Base-by-base conservation (phyloP, 2,888 invertebrate species). In the Brachypterus glaber region DNA sequence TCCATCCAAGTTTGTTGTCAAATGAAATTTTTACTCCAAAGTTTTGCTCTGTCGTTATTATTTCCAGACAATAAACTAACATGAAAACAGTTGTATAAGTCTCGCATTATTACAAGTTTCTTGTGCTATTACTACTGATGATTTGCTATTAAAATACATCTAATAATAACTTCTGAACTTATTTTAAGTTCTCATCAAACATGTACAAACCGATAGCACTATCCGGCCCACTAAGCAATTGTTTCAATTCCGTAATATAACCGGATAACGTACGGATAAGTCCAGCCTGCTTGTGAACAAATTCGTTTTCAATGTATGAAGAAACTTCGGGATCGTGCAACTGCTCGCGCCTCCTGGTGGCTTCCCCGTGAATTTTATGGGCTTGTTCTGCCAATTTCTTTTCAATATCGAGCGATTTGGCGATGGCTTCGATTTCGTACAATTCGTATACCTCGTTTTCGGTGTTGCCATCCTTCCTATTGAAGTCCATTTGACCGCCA, bases 221-320 rank as follows among this genome's bases (percentile, higher is more conserved):
- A 51, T 82, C 79, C 44, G 68, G 66, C 41, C 68, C 64, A 30
- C 66, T 64, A 45, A 83, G 68, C 57, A 87, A 68, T 37, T 71
- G 71, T 59, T 77, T 76, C 54, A 88, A 70, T 64, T 88, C 87
- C 11, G 72, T 70, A 39, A 77, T 73, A 65, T 84, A 75, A 2
- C 88, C 88, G 14, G 87, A 76, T 17, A 88, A 62, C 27, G 73
- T 68, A 29, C 88, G 74, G 50, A 89, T 73, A 8, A 64, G 69
- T 32, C 77, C 71, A 1, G 82, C 68, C 35, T 87, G 83, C 41
- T 76, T 64, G 53, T 77, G 76, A 37, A 84, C 70, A 66, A 84
- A 86, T 49, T 82, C 74, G 49, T 86, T 82, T 50, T 88, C 86
- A 2, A 89, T 59, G 57, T 77, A 86, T 47, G 82, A 81, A 11